Evolutionary conservation across 2,113 vertebrate genomes (phyloP).

Genomic region (Aegithalos caudatus): DNA sequence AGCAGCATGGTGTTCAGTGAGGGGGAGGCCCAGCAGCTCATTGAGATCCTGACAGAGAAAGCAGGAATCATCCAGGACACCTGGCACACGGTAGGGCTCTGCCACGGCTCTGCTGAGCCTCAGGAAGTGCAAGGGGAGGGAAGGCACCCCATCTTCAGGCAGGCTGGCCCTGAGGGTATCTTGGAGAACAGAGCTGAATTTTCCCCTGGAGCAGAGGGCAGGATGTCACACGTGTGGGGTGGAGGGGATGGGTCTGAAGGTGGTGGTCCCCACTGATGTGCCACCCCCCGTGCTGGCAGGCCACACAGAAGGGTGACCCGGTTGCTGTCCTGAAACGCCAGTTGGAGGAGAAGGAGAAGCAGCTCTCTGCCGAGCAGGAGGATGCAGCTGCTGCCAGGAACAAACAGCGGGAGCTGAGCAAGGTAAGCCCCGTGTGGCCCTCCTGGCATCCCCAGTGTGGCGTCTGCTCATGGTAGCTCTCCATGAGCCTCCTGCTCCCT

Average conservation of each 20-base stretch:
- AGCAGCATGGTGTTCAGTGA: slow-evolving; percentile 88
- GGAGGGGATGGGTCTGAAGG: background rate
- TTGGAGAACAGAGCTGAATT: background rate
- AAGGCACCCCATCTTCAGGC: background rate
- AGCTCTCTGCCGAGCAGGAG: slow-evolving; percentile 84
- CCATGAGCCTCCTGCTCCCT: background rate
- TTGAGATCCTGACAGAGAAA: slow-evolving; percentile 91
- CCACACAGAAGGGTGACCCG: slow-evolving; percentile 89
- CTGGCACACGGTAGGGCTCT: slow-evolving; percentile 86
- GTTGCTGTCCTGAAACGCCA: slow-evolving; percentile 86
- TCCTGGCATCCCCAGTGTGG: accelerated
- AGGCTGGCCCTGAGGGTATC: background rate
- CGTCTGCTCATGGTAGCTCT: background rate
- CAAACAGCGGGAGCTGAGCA: slow-evolving; percentile 84
- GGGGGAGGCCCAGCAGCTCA: slow-evolving; percentile 86
- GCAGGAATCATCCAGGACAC: slow-evolving; percentile 83
- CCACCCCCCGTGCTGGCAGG: slow-evolving; percentile 59
- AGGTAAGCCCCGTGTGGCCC: slow-evolving; percentile 61
- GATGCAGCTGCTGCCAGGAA: slow-evolving; percentile 79
- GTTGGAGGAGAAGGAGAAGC: slow-evolving; percentile 91
- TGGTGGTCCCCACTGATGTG: background rate
- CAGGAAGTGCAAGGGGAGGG: background rate
- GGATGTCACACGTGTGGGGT: accelerated
- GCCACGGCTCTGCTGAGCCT: background rate
- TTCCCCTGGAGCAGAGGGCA: background rate